Base-by-base conservation (phyloP, 2,888 invertebrate genomes). In the Acrobasis suavella region DNA sequence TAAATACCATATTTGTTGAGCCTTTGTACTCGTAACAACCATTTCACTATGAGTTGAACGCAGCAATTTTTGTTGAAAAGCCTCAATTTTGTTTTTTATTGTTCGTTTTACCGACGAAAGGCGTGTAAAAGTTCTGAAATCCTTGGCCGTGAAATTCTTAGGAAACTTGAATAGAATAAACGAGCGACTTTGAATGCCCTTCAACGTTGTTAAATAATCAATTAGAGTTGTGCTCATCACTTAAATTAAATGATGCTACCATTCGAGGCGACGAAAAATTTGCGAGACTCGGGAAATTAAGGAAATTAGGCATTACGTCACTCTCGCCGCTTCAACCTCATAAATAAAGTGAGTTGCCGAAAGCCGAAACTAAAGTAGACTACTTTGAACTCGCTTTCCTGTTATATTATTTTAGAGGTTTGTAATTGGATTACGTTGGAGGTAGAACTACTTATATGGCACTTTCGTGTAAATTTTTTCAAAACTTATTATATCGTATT, bases 201-300 rank as follows among this genome's bases (percentile, higher is more conserved):
- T 70, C 69, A 63, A 62, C 62, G 72, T 71, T 75, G 77, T 83
- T 80, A 78, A 75, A 75, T 74, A 83, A 83, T 82, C 78, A 81
- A 82, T 85, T 77, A 73, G 73, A 78, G 73, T 73, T 70, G 68
- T 69, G 60, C 69, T 69, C 67, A 78, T 78, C 77, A 75, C 78
- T 80, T 66, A 67, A 65, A 56, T 66, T 62, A 54, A 66, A 64
- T 65, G 64, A 62, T 62, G 14, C 14, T 51, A 62, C 59, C 62
- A 65, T 67, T 65, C 64, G 58, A 62, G 56, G 39, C 67, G 56
- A 62, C 63, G 56, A 62, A 67, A 69, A 65, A 64, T 67, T 66
- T 60, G 63, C 55, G 38, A 58, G 38, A 12, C 37, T 42, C n/a
- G 14, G 60, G 60, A 63, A 65, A 61, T 62, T 55, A 14, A 46